Conservation (phyloP, 2,797 vertebrate genomes). For the Apogon talboti region DNA sequence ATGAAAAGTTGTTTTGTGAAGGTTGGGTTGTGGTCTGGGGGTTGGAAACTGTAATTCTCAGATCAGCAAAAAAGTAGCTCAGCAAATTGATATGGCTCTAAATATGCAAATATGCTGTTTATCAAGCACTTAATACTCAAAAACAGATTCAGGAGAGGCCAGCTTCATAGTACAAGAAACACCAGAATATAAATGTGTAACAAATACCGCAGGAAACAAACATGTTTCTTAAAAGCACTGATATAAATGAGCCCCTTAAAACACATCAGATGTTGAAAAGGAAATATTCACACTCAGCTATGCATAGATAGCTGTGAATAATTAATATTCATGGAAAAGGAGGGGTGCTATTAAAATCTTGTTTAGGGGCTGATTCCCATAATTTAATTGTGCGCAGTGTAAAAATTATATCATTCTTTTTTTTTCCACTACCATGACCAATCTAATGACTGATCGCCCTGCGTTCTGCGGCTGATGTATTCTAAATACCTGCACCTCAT, state of each 20-base stretch:
- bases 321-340: constrained; percentile 53
- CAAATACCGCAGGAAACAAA: constrained; percentile 25
- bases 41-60: not conserved
- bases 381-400: constrained; percentile 43
- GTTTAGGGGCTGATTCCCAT: constrained; percentile 44
- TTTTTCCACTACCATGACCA: constrained; percentile 22
- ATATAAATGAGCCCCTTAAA: constrained; percentile 49
- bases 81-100: not conserved
- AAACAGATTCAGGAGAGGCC: constrained; percentile 5
- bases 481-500: constrained; percentile 58
- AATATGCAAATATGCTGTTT: constrained; percentile 13
- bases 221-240: not conserved
- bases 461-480: constrained; percentile 38
- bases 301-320: constrained; percentile 57
- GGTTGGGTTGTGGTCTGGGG: not conserved
- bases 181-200: constrained; percentile 30
- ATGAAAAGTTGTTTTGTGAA: constrained; percentile 2
- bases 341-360: constrained; percentile 39
- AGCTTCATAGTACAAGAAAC: constrained; percentile 7
- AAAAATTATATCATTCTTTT: constrained; percentile 18
- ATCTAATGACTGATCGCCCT: constrained; percentile 52
- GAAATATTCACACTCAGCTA: constrained; percentile 50
- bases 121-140: constrained; percentile 6
- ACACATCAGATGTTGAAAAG: constrained; percentile 37
- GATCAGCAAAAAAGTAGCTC: not conserved